phyloP scores from a whole-genome alignment of 30 jellyfish, hydroid and myxozoan genomes.

The Mastigias papua region DNA sequence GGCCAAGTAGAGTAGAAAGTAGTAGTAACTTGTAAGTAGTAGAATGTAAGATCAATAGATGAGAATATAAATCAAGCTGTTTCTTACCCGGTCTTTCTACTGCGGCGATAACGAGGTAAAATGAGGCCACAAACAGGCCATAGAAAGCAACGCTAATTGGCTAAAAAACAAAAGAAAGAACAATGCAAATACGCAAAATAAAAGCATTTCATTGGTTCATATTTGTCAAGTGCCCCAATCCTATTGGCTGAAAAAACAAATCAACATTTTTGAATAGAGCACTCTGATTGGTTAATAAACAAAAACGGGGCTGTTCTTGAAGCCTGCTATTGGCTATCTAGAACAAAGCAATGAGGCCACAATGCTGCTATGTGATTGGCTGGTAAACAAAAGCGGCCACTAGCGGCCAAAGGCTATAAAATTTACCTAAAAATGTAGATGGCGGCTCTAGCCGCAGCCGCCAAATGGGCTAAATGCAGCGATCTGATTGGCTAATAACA shows the following conservation, averaged over 20 bases:
- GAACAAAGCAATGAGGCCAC: neutral
- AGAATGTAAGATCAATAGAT: neutral
- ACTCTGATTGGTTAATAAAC: constrained; percentile 12
- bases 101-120: neutral
- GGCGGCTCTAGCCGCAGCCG: constrained; percentile 11
- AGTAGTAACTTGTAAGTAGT: neutral
- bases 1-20: neutral
- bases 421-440: neutral
- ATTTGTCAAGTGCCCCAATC: too few species aligned
- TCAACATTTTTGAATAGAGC: neutral
- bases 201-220: too few species aligned
- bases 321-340: neutral
- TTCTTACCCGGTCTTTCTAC: neutral
- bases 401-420: constrained; percentile 12
- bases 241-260: neutral
- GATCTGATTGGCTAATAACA: neutral
- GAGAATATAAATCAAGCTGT: neutral
- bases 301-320: neutral
- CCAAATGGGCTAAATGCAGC: neutral
- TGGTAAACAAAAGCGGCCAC: constrained; percentile 10
- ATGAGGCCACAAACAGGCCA: neutral
- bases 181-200: neutral
- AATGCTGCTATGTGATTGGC: constrained; percentile 15
- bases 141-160: neutral
- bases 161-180: neutral